Evolutionary conservation across 2,113 vertebrate species (phyloP).

Genomic region (Ptychochromis oligacanthus): DNA sequence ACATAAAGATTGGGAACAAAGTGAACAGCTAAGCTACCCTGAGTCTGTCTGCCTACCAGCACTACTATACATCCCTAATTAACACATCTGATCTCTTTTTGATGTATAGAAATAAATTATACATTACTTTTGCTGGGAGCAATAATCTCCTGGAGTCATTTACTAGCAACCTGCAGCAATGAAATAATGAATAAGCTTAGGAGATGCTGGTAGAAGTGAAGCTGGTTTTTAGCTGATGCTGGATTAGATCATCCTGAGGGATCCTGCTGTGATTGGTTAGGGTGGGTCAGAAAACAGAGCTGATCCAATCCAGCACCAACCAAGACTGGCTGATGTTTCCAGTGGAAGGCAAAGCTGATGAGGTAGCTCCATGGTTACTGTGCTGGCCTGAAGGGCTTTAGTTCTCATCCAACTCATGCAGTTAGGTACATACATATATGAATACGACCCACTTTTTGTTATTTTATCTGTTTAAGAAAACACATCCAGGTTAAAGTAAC

Average conservation of each 20-base stretch:
- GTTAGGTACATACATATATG: not conserved
- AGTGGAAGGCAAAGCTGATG: not conserved
- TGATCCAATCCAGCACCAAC: not conserved
- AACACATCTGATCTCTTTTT: not conserved
- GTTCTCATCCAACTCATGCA: not conserved
- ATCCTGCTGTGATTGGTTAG: not conserved
- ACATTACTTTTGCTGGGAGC: not conserved
- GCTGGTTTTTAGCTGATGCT: too few relatives aligned
- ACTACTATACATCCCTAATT: not conserved
- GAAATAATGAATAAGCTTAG: not conserved
- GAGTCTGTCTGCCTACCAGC: not conserved
- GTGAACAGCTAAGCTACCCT: not conserved
- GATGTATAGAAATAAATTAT: not conserved
- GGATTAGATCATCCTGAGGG: too few relatives aligned
- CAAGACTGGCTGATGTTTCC: not conserved
- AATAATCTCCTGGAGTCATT: not conserved
- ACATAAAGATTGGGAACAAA: constrained; percentile 14
- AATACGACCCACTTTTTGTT: not conserved
- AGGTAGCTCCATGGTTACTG: not conserved
- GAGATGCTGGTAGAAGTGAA: not conserved
- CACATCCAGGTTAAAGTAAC: not conserved
- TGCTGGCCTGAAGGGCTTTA: not conserved
- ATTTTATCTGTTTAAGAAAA: not conserved
- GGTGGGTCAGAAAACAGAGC: not conserved
- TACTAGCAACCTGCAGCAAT: not conserved